These are phyloP conservation scores for Onthophagus taurus DNA, from an alignment of 1,140 invertebrate genomes.

Conservation along the genomic window DNA sequence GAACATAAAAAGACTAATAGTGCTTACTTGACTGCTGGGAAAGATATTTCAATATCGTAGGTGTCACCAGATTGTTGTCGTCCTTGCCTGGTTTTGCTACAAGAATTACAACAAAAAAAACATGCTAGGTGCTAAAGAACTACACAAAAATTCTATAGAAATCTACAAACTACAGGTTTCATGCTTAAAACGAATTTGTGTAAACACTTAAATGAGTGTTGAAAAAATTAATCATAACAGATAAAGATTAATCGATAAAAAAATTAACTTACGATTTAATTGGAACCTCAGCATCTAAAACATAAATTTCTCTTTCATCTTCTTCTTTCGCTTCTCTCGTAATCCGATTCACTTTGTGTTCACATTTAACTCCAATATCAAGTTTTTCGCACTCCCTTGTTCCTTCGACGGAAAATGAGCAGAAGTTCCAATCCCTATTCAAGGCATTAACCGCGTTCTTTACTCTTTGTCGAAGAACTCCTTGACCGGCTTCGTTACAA, in stretches of 20 bases:
- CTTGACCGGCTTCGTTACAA: conserved; percentile 89
- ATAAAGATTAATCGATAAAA: neutral
- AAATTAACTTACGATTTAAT: conserved; percentile 62
- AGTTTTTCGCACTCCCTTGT: conserved; percentile 77
- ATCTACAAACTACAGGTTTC: neutral
- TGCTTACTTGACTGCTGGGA: conserved; percentile 87
- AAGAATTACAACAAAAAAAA: conserved; percentile 28
- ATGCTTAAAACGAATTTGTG: conserved; percentile 1
- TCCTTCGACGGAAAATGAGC: conserved; percentile 78
- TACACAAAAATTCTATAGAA: conserved; percentile 11
- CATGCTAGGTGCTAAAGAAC: conserved; percentile 32
- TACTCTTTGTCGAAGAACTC: conserved; percentile 79
- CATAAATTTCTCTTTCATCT: conserved; percentile 64
- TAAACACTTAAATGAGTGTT: neutral
- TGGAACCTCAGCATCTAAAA: conserved; percentile 68
- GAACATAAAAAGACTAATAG: conserved; percentile 21
- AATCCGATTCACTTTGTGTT: conserved; percentile 58
- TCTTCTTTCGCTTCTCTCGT: conserved; percentile 52
- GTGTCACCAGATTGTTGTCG: conserved; percentile 64
- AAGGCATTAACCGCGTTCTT: conserved; percentile 77
- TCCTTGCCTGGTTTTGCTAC: conserved; percentile 48
- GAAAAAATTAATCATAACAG: neutral
- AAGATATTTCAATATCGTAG: conserved; percentile 81
- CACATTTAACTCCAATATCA: conserved; percentile 82
- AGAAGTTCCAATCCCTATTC: conserved; percentile 90